phyloP scores from a whole-genome alignment of 2,113 vertebrate genomes.

The Collichthys lucidus region DNA sequence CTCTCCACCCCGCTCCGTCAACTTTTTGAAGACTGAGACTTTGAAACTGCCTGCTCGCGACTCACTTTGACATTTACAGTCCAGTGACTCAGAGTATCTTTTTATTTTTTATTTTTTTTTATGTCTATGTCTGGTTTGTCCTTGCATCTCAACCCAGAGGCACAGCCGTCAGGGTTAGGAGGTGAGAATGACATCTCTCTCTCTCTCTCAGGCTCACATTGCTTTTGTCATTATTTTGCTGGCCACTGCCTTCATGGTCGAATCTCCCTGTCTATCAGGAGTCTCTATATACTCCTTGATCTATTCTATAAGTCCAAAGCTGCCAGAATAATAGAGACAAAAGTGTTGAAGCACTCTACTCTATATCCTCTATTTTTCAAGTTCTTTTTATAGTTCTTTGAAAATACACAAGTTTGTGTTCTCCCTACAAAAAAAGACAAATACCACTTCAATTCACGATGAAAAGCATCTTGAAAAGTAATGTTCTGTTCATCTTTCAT shows the following conservation, averaged over 20 bases:
- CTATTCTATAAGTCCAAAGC: background rate
- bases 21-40: slow-evolving; percentile 24
- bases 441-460: background rate
- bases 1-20: background rate
- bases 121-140: background rate
- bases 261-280: background rate
- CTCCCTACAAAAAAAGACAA: slow-evolving; percentile 9
- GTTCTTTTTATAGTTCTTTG: background rate
- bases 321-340: slow-evolving; percentile 30
- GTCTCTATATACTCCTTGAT: slow-evolving; percentile 15
- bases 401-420: background rate
- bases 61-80: slow-evolving; percentile 53
- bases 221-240: slow-evolving; percentile 24
- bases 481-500: slow-evolving; percentile 15
- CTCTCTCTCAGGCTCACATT: background rate
- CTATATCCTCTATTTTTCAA: background rate
- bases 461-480: background rate
- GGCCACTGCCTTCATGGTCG: background rate
- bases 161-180: slow-evolving; percentile 5
- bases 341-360: background rate
- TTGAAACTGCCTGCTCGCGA: background rate
- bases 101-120: background rate
- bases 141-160: slow-evolving; percentile 19
- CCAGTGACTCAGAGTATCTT: slow-evolving; percentile 2
- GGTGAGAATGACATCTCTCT: slow-evolving; percentile 9